Evolutionary conservation across 2,888 invertebrate species (phyloP), one percentile per base, ranked within the genome.

Genomic region (Quadroppia sp.): DNA sequence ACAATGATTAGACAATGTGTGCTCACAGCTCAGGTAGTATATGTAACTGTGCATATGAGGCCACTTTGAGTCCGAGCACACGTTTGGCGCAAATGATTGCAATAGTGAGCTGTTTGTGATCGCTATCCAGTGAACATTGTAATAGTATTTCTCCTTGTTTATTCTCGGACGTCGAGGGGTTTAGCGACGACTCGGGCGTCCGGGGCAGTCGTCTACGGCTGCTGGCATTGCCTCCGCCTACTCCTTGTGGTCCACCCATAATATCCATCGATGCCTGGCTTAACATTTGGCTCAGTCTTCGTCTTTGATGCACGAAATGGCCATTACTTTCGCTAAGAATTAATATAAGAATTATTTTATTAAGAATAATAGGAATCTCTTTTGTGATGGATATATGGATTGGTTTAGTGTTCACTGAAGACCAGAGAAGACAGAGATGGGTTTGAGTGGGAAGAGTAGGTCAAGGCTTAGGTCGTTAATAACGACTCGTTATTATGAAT

Each of bases 41-140:
- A 67, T 71, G 48, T 17, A 76, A 45, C 48, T 73, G 73, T 40
- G 71, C 76, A 72, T 73, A 76, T n/a, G 70, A 71, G 25, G 73
- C 48, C 1, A 11, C 9, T 81, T 92, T 92, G 50, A 92, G 85
- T 0, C 88, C 82, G 30, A 91, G 89, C 77, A 94, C 85, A 82
- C 92, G 92, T 80, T 93, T 91, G 11, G 90, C 94, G 3, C 91
- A 92, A 81, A 93, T 87, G 70, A 94, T 87, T 6, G 92, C 90
- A 32, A 94, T 90, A 13, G 91, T 89, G 74, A 94, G 85, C 80
- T 93, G 92, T 79, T 87, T 88, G 75, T 90, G 86, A 80, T 91
- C 92, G 75, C 89, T 88, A 81, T 92, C 90, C 84, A 92, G 93
- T 89, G 90, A 92, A 73, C 94, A 89, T 82, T 94, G 92, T 77